Percentiles rank a stretch among this genome's conserved stretches.
Evolutionary conservation across 1,140 invertebrate genomes (phyloP).

Genomic region (Plectrocnemia conspersa): DNA sequence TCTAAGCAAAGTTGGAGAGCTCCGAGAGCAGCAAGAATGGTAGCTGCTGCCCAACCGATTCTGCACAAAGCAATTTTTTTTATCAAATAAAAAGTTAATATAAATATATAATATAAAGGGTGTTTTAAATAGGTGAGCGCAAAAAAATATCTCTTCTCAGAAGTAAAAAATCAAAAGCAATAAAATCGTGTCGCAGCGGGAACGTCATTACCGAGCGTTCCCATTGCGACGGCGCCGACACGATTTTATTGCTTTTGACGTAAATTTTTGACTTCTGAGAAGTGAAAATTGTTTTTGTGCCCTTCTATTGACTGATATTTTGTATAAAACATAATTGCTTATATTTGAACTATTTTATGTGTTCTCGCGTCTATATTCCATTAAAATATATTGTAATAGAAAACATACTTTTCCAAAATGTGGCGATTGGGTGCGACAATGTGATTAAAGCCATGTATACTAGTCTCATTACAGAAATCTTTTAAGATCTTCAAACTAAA

Average conservation of each 20-base stretch:
- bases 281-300: too few species aligned
- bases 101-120: not conserved
- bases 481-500: slow-evolving; percentile 14
- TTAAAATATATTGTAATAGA: slow-evolving; percentile 13
- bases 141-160: not conserved
- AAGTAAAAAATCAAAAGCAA: too few species aligned
- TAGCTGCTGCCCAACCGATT: slow-evolving; percentile 48
- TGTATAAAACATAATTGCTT: too few species aligned
- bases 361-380: slow-evolving; percentile 5
- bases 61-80: too few species aligned
- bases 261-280: too few species aligned
- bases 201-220: not conserved
- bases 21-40: slow-evolving; percentile 41
- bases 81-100: too few species aligned
- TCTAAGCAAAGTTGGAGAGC: slow-evolving; percentile 43
- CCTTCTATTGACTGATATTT: not conserved
- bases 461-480: slow-evolving; percentile 43
- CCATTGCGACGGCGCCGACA: too few species aligned
- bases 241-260: too few species aligned
- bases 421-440: slow-evolving; percentile 39
- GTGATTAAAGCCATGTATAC: slow-evolving; percentile 46
- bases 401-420: slow-evolving; percentile 42
- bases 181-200: too few species aligned
- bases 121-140: not conserved
- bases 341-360: too few species aligned